A percentile compares a stretch with the other conserved stretches of the same genome.
Evolutionary conservation across 2,888 invertebrate genomes (phyloP).

Genomic region (Pheosia gnoma): DNA sequence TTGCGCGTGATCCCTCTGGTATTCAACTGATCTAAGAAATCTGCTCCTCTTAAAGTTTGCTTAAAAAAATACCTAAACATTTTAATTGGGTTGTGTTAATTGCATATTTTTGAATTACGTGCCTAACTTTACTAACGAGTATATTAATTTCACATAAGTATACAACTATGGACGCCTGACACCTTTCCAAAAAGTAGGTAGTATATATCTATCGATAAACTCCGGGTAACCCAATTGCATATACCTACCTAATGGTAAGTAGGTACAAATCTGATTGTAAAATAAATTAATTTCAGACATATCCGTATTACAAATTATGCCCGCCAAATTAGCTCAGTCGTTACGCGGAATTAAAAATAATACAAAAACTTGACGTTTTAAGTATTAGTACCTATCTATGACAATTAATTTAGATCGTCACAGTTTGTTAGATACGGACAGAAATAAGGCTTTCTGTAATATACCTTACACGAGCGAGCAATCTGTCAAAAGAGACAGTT

Average conservation of each 20-base stretch:
- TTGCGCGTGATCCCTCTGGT: slow-evolving; percentile 3
- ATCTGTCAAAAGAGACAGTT: neutral
- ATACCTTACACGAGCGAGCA: neutral
- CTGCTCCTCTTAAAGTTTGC: neutral
- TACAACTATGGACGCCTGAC: too few relatives aligned
- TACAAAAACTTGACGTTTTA: neutral
- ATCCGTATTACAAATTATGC: slow-evolving; percentile 1
- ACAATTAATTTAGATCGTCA: neutral
- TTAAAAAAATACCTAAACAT: too few relatives aligned
- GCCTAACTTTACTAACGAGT: too few relatives aligned
- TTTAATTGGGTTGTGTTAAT: too few relatives aligned
- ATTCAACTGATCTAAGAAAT: slow-evolving; percentile 2
- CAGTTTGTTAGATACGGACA: neutral
- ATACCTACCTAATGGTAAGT: too few relatives aligned
- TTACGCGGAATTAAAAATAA: neutral
- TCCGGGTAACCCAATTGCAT: too few relatives aligned
- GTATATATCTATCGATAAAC: too few relatives aligned
- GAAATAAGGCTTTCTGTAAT: neutral
- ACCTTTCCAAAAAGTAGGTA: too few relatives aligned
- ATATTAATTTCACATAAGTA: too few relatives aligned
- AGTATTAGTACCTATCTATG: neutral
- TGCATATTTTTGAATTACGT: too few relatives aligned
- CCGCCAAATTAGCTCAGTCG: slow-evolving; percentile 3
- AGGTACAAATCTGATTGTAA: neutral
- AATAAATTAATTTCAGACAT: neutral